phyloP scores from a whole-genome alignment of 2,113 vertebrate genomes.

The Microtus oregoni region DNA sequence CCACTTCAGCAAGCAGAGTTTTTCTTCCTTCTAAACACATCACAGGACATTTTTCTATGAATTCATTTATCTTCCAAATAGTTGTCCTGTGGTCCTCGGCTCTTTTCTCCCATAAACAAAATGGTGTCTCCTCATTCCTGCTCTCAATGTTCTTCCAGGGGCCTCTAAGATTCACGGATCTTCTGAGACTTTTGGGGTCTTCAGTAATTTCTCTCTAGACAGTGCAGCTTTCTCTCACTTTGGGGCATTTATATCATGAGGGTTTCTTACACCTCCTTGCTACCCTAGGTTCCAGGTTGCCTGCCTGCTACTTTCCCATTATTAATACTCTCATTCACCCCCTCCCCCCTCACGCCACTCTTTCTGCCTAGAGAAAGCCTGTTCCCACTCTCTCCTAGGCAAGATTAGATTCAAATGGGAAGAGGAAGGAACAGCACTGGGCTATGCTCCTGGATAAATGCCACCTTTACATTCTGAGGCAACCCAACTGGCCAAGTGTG shows the following conservation, averaged over 20 bases:
- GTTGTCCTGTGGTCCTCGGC: background rate
- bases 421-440: slow-evolving; percentile 23
- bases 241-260: slow-evolving; percentile 10
- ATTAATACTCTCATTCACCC: slow-evolving; percentile 16
- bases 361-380: slow-evolving; percentile 58
- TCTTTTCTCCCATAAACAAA: slow-evolving; percentile 55
- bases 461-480: slow-evolving; percentile 74
- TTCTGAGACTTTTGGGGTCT: background rate
- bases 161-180: background rate
- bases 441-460: slow-evolving; percentile 52
- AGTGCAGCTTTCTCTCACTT: slow-evolving; percentile 34
- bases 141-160: slow-evolving; percentile 4
- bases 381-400: slow-evolving; percentile 31
- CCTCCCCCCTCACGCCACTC: background rate
- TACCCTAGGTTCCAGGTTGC: background rate
- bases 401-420: background rate
- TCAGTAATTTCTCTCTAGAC: slow-evolving; percentile 32
- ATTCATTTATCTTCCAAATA: slow-evolving; percentile 55
- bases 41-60: slow-evolving; percentile 41
- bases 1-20: slow-evolving; percentile 55
- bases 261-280: slow-evolving; percentile 41
- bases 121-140: background rate
- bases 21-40: slow-evolving; percentile 52
- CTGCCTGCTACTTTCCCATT: background rate
- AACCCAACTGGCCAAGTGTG: slow-evolving; percentile 72